Evolutionary conservation across 2,888 invertebrate genomes (phyloP).

Genomic region (Platerodrilus igneus): DNA sequence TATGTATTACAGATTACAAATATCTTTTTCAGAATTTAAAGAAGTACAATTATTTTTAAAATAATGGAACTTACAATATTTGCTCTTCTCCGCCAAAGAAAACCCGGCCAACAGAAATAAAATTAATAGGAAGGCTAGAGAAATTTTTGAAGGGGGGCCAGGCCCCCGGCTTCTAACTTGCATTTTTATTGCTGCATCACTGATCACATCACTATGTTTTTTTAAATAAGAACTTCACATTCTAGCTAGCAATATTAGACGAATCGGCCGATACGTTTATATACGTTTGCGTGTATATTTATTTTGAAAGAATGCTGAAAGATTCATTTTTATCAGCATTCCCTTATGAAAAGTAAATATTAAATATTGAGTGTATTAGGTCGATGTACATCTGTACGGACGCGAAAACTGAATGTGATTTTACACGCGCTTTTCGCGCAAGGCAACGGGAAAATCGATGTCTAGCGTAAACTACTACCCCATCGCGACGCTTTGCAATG

Average conservation of each 20-base stretch:
- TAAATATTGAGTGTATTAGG: no score
- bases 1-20: no score
- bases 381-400: conserved; percentile 36
- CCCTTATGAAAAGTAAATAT: no score
- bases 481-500: conserved; percentile 16
- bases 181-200: conserved; percentile 12
- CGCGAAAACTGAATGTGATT: conserved; percentile 41
- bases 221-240: no score
- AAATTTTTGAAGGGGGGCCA: conserved; percentile 37
- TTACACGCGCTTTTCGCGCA: conserved; percentile 41
- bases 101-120: conserved; percentile 32
- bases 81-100: conserved; percentile 41
- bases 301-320: no score
- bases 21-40: background rate
- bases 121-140: conserved; percentile 33
- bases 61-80: conserved; percentile 41
- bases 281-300: background rate
- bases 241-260: no score
- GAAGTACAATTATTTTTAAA: background rate
- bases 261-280: no score
- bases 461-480: no score
- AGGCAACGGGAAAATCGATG: conserved; percentile 41
- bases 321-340: no score
- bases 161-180: conserved; percentile 35
- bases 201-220: conserved; percentile 17